These are phyloP conservation scores for Lacanobia wlatinum DNA, from an alignment of 2,888 invertebrate species.

Conservation along the genomic window DNA sequence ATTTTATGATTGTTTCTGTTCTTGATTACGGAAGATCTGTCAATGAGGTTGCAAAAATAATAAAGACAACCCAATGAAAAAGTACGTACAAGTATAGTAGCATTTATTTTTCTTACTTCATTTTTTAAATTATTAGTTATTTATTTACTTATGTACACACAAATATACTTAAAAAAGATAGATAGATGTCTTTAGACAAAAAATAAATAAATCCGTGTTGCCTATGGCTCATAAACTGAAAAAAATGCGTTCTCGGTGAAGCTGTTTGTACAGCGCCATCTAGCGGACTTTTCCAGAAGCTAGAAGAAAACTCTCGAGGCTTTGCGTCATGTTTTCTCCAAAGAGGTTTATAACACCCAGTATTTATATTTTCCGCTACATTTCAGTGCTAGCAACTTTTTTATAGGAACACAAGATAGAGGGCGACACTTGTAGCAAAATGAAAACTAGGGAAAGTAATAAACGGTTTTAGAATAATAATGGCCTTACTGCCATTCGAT, in stretches of 20 bases:
- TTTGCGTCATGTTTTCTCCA: not conserved
- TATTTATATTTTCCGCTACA: not conserved
- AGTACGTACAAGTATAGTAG: too few relatives aligned
- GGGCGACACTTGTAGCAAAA: conserved; percentile 18
- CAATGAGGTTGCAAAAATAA: too few relatives aligned
- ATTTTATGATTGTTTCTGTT: not conserved
- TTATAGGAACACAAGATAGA: conserved; percentile 7
- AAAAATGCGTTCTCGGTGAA: too few relatives aligned
- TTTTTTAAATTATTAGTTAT: too few relatives aligned
- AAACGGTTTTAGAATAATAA: not conserved
- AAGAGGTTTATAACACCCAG: not conserved
- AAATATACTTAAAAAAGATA: too few relatives aligned
- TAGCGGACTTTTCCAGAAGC: conserved; percentile 24
- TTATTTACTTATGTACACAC: too few relatives aligned
- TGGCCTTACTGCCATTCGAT: not conserved
- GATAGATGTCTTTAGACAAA: too few relatives aligned
- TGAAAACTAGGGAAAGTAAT: not conserved
- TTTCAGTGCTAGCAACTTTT: not conserved
- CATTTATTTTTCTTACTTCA: too few relatives aligned
- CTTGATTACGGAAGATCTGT: too few relatives aligned
- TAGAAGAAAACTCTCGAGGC: not conserved
- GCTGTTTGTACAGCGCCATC: conserved; percentile 22
- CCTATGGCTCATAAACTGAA: too few relatives aligned
- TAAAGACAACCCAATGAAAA: too few relatives aligned
- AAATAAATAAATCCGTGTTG: too few relatives aligned